Evolutionary conservation across 1,140 invertebrate genomes (phyloP).

Genomic region (Odontomachus brunneus): DNA sequence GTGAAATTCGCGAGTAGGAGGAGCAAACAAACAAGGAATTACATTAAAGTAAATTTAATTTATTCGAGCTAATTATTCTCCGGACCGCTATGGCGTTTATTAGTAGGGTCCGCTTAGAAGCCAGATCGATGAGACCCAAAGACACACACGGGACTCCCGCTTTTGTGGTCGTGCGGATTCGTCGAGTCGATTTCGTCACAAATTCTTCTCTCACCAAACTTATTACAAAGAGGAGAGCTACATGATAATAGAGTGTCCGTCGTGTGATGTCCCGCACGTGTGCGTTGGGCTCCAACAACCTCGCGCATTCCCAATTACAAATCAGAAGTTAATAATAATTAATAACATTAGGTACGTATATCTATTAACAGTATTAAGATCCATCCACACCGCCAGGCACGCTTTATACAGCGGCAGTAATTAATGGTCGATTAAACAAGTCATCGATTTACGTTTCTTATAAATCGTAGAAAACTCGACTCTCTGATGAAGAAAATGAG

Average conservation of each 20-base stretch:
- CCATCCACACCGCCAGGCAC: conserved; percentile 75
- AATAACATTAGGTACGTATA: conserved; percentile 81
- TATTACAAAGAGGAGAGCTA: neutral
- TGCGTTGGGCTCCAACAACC: conserved; percentile 64
- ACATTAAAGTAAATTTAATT: conserved; percentile 76
- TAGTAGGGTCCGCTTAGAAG: conserved; percentile 74
- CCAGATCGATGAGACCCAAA: conserved; percentile 58
- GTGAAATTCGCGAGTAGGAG: neutral
- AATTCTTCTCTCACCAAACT: neutral
- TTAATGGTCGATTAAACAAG: conserved; percentile 66
- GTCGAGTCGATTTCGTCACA: conserved; percentile 25
- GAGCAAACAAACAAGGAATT: conserved; percentile 11
- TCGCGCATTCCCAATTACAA: conserved; percentile 69
- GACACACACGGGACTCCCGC: conserved; percentile 20
- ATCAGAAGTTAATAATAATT: conserved; percentile 76
- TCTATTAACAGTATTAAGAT: conserved; percentile 79
- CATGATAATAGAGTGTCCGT: neutral
- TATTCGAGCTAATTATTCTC: conserved; percentile 78
- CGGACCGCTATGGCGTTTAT: conserved; percentile 79
- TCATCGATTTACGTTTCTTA: conserved; percentile 28
- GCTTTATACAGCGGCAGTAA: conserved; percentile 67
- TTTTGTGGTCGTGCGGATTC: conserved; percentile 39
- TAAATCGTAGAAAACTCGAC: conserved; percentile 59
- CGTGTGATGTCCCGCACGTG: conserved; percentile 36
- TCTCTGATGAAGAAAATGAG: conserved; percentile 42